Evolutionary conservation across 2,113 vertebrate genomes (phyloP).

Genomic region (Leucopsar rothschildi): DNA sequence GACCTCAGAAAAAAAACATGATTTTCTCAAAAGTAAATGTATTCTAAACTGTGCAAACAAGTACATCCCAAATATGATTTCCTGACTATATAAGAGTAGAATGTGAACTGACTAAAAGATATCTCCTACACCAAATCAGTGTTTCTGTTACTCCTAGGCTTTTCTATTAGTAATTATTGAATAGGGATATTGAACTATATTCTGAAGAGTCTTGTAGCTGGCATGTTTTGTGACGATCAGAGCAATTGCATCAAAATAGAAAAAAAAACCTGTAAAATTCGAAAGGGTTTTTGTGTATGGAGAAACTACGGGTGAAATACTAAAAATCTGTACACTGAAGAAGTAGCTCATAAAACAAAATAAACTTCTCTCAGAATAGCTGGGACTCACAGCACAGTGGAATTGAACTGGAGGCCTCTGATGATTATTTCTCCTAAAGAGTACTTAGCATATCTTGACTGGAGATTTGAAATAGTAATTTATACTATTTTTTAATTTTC

Average conservation of each 20-base stretch:
- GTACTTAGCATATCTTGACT: not conserved
- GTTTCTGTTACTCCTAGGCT: not conserved
- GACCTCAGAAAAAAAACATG: not conserved
- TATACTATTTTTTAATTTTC: not conserved
- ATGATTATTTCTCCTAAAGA: not conserved
- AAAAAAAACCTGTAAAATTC: not conserved
- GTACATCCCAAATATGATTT: not conserved
- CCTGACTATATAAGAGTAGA: not conserved
- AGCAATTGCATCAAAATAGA: not conserved
- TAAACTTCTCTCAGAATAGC: not conserved
- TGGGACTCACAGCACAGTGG: not conserved
- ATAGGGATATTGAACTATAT: not conserved
- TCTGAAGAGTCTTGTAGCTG: not conserved
- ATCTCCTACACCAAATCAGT: not conserved
- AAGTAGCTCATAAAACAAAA: not conserved
- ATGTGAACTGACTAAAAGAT: not conserved
- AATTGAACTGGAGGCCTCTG: not conserved
- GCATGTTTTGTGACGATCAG: not conserved
- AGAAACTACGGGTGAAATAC: not conserved
- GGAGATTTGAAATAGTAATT: not conserved
- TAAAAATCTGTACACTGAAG: not conserved
- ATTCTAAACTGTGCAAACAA: not conserved
- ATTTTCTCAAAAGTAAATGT: not conserved
- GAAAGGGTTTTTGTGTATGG: not conserved
- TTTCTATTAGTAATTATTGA: not conserved